Evolutionary conservation across 2,113 vertebrate species (phyloP).

Genomic region (Mastomys natalensis): DNA sequence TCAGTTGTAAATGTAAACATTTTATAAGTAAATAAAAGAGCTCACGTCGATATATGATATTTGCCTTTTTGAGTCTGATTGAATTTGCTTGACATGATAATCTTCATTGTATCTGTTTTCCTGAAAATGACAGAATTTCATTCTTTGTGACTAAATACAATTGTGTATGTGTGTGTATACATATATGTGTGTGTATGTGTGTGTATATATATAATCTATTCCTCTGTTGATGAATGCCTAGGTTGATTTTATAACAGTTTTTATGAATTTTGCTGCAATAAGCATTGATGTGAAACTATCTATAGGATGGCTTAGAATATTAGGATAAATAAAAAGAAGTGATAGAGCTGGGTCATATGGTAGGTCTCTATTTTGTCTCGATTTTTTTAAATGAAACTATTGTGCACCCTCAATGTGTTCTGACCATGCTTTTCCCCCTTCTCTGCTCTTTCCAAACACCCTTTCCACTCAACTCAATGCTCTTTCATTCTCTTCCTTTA

Average conservation of each 20-base stretch:
- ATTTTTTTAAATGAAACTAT: background rate
- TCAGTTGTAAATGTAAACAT: slow-evolving; percentile 21
- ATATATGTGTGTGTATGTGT: too few species aligned
- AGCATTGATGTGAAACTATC: background rate
- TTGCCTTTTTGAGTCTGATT: background rate
- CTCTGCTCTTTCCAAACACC: background rate
- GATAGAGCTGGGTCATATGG: too few species aligned
- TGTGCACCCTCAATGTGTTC: background rate
- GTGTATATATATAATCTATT: background rate
- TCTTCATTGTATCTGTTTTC: background rate
- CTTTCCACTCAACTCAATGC: background rate
- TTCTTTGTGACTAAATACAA: background rate
- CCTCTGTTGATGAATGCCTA: background rate
- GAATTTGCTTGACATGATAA: background rate
- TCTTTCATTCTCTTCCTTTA: background rate
- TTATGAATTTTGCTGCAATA: background rate
- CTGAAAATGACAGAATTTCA: background rate
- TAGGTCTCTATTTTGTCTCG: background rate
- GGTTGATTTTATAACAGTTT: background rate
- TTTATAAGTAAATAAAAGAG: slow-evolving; percentile 42
- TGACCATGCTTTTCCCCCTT: background rate
- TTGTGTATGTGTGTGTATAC: background rate
- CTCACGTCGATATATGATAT: background rate
- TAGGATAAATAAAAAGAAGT: background rate
- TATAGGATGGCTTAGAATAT: background rate